Conservation (phyloP, 2,113 vertebrate species). For the Empidonax alnorum region DNA sequence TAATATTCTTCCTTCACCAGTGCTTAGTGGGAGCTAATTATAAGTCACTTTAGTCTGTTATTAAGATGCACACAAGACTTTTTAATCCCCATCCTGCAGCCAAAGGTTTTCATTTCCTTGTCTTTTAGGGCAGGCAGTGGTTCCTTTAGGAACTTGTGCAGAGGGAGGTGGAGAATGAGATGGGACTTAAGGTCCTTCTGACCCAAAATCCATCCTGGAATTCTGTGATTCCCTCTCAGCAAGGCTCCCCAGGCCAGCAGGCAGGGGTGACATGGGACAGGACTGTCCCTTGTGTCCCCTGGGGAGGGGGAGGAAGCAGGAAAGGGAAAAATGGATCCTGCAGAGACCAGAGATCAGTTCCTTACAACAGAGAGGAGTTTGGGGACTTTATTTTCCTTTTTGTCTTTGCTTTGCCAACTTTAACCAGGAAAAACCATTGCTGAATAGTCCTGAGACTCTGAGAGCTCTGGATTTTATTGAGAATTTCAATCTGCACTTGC, state of each 20-base stretch:
- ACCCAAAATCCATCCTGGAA: accelerated
- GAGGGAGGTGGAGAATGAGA: accelerated
- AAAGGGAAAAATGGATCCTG: neutral
- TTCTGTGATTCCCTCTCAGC: neutral
- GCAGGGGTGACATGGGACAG: neutral
- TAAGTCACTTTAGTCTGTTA: neutral
- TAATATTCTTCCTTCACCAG: neutral
- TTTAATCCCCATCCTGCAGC: neutral
- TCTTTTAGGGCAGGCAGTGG: neutral
- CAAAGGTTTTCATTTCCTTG: neutral
- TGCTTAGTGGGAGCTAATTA: neutral
- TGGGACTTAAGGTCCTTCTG: neutral
- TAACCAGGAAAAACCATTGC: neutral
- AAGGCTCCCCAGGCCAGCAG: neutral
- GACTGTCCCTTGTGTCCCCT: neutral
- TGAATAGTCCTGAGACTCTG: too few species aligned
- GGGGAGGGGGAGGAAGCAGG: neutral
- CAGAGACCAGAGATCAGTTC: neutral
- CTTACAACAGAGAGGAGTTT: neutral
- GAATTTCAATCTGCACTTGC: neutral
- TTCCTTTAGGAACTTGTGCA: neutral
- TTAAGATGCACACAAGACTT: neutral
- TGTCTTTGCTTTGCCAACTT: neutral
- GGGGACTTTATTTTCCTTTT: neutral
- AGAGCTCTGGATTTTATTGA: neutral